Evolutionary conservation across 1,140 invertebrate genomes (phyloP).

Genomic region (Hylyphantes graminicola): DNA sequence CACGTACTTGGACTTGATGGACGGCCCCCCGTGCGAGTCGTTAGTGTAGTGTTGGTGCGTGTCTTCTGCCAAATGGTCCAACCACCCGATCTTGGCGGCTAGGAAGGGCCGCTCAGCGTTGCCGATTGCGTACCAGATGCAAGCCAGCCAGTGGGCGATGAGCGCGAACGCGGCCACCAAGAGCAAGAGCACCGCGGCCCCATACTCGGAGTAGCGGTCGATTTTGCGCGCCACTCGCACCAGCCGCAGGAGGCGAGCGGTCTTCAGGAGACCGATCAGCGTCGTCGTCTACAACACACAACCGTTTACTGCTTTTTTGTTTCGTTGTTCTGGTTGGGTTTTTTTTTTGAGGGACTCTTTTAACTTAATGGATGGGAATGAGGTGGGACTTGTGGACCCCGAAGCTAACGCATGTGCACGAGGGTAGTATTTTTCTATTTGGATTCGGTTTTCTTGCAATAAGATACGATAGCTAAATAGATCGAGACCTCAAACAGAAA

Average conservation of each 20-base stretch:
- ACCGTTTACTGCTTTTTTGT: too few relatives aligned
- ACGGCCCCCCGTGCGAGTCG: slow-evolving; percentile 81
- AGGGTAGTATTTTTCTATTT: too few relatives aligned
- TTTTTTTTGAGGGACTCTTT: too few relatives aligned
- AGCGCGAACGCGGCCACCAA: slow-evolving; percentile 98
- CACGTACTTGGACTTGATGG: slow-evolving; percentile 76
- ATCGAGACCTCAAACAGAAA: too few relatives aligned
- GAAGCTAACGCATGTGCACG: too few relatives aligned
- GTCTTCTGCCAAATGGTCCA: slow-evolving; percentile 90
- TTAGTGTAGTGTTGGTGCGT: slow-evolving; percentile 87
- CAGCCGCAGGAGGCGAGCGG: slow-evolving; percentile 90
- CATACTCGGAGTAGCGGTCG: slow-evolving; percentile 98
- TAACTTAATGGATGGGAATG: too few relatives aligned
- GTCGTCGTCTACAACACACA: slow-evolving; percentile 87
- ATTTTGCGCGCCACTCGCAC: slow-evolving; percentile 98
- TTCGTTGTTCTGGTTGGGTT: too few relatives aligned
- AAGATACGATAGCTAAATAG: too few relatives aligned
- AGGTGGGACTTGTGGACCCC: too few relatives aligned
- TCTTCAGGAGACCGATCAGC: slow-evolving; percentile 96
- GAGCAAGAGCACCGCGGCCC: slow-evolving; percentile 93
- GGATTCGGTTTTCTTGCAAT: too few relatives aligned
- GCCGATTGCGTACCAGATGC: slow-evolving; percentile 99
- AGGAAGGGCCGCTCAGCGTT: slow-evolving; percentile 85
- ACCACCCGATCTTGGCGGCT: slow-evolving; percentile 86
- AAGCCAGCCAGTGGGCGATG: slow-evolving; percentile 99